Conservation (phyloP, 2,797 vertebrate genomes). For the Chloroceryle inda region DNA sequence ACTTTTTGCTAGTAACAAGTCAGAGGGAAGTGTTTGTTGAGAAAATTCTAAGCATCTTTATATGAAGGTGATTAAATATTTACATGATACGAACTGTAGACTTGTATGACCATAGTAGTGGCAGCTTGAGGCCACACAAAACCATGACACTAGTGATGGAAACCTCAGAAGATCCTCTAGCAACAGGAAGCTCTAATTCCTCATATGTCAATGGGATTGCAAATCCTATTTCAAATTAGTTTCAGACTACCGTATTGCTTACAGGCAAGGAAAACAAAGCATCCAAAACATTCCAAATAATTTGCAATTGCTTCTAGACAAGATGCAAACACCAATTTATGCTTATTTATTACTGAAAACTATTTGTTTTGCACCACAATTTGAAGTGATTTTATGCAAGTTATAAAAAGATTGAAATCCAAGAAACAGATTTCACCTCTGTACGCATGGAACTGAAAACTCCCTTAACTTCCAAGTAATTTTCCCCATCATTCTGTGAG, state of each 20-base stretch:
- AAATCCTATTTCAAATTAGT: neutral
- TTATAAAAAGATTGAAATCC: neutral
- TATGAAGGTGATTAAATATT: neutral
- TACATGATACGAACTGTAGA: neutral
- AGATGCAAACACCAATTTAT: neutral
- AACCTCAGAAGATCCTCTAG: neutral
- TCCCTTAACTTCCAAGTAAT: neutral
- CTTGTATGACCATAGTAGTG: neutral
- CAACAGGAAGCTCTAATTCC: neutral
- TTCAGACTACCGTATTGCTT: neutral
- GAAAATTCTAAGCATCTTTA: neutral
- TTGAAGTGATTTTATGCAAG: neutral
- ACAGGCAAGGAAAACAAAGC: neutral
- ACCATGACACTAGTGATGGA: neutral
- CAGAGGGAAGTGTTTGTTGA: neutral
- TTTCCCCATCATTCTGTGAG: neutral
- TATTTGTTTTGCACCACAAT: neutral
- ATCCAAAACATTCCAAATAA: neutral
- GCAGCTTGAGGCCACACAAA: neutral
- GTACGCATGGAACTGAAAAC: neutral
- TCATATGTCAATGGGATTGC: neutral
- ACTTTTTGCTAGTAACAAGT: neutral
- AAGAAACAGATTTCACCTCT: neutral
- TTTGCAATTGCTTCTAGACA: neutral
- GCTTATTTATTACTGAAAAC: neutral